A percentile compares a stretch with the other conserved stretches of the same genome.
Conservation (phyloP, 1,140 invertebrate genomes). For the Drosophila busckii region DNA sequence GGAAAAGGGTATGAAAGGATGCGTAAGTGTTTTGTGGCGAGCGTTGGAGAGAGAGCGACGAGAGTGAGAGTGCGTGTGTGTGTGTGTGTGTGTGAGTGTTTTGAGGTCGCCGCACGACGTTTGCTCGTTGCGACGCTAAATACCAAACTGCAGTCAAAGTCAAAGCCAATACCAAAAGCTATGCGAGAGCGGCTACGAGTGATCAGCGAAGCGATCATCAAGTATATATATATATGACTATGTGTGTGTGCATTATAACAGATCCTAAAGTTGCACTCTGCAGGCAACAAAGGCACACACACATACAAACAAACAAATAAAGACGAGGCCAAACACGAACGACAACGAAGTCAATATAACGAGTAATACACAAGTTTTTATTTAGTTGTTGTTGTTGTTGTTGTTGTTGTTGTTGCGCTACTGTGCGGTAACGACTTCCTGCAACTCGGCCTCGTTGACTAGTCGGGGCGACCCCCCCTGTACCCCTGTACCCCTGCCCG, state of each 20-base stretch:
- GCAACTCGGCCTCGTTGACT: slow-evolving; percentile 20
- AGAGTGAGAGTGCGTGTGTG: neutral
- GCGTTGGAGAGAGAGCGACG: too few species aligned
- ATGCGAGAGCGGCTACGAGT: slow-evolving; percentile 11
- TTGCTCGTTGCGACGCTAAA: slow-evolving; percentile 65
- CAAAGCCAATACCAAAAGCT: slow-evolving; percentile 1
- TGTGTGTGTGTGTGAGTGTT: slow-evolving; percentile 5
- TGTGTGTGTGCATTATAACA: too few species aligned
- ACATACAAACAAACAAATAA: slow-evolving; percentile 5
- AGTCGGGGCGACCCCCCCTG: neutral
- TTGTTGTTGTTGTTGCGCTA: slow-evolving; percentile 28
- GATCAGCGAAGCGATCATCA: neutral
- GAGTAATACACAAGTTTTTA: neutral
- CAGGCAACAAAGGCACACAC: slow-evolving; percentile 14
- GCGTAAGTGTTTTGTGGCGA: too few species aligned
- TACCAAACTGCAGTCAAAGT: slow-evolving; percentile 54
- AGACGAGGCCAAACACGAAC: neutral
- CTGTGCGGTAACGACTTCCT: slow-evolving; percentile 39
- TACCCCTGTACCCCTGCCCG: neutral
- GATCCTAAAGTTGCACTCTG: too few species aligned
- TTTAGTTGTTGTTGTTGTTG: slow-evolving; percentile 7
- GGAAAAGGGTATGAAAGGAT: too few species aligned
- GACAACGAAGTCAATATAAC: neutral
- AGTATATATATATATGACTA: too few species aligned
- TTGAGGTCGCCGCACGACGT: slow-evolving; percentile 44